These are phyloP conservation scores for Ictalurus furcatus DNA, from an alignment of 2,113 vertebrate genomes.

Conservation along the genomic window DNA sequence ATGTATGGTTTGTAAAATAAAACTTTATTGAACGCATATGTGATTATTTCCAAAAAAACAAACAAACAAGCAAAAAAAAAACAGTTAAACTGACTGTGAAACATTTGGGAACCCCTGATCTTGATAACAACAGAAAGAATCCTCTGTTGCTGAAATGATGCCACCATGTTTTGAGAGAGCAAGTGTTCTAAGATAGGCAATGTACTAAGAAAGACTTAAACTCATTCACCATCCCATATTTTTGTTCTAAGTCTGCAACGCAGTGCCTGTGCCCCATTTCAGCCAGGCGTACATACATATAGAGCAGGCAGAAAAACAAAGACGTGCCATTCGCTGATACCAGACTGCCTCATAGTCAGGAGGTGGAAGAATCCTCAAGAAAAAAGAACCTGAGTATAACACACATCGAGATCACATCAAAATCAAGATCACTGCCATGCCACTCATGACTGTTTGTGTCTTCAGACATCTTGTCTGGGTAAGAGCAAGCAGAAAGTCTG, in stretches of 20 bases:
- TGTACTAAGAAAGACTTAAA: not conserved
- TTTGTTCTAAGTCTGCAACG: not conserved
- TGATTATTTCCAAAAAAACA: not conserved
- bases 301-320: not conserved
- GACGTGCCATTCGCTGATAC: not conserved
- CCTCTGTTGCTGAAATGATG: not conserved
- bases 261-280: not conserved
- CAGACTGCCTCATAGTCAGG: not conserved
- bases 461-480: not conserved
- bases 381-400: not conserved
- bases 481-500: not conserved
- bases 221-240: not conserved
- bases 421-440: not conserved
- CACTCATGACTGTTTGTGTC: conserved; percentile 7
- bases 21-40: not conserved
- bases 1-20: not conserved
- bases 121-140: not conserved
- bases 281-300: not conserved
- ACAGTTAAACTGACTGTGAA: not conserved
- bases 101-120: no score
- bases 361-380: no score
- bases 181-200: not conserved
- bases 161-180: not conserved
- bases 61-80: no score
- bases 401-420: no score